Base-by-base conservation (phyloP, 2,113 vertebrate species). In the Amazona vittata region DNA sequence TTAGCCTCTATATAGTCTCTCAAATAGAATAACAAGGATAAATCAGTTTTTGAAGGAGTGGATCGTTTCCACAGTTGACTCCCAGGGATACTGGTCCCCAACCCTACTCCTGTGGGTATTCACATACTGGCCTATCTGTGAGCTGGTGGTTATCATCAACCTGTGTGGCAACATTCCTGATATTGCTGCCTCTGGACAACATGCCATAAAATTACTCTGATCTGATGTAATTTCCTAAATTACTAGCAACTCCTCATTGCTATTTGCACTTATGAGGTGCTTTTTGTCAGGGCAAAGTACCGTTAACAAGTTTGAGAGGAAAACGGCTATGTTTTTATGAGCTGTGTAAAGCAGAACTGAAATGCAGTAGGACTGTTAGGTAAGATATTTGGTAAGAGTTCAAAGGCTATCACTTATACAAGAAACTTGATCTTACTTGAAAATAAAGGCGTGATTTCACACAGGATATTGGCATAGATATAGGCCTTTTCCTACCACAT, bases 371-470 rank as follows among this genome's bases (percentile, higher is more conserved):
- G 43, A 52, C 11, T 78, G 71, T 83, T 90, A 83, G 67, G 25
- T 65, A 89, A 92, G 41, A 4, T 73, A 86, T 86, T 81, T 75
- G 82, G 84, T 87, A 92, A 71, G 46, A 96, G 89, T 93, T 97
- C 96, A 94, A 97, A 96, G 83, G 81, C 59, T 94, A 85, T 87
- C 89, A 22, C 77, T 90, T 83, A 39, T 53, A 90, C n/a, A 86
- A 92, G 94, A 95, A 96, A 97, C 67, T 70, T 83, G 83, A 96
- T 89, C 93, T 93, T 62, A 83, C 75, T 93, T 92, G 90, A 93
- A 95, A 96, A 95, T 91, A 97, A 96, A 94, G 93, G 92, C 94
- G 95, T 95, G 88, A 97, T 97, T 96, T 96, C 87, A 95, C 90
- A 95, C 89, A 94, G 94, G 94, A 91, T 97, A 96, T 93, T 96